Percentiles rank a stretch among this genome's conserved stretches.
These are phyloP conservation scores for Temnothorax unifasciatus DNA, from an alignment of 2,888 invertebrate species.

Conservation along the genomic window DNA sequence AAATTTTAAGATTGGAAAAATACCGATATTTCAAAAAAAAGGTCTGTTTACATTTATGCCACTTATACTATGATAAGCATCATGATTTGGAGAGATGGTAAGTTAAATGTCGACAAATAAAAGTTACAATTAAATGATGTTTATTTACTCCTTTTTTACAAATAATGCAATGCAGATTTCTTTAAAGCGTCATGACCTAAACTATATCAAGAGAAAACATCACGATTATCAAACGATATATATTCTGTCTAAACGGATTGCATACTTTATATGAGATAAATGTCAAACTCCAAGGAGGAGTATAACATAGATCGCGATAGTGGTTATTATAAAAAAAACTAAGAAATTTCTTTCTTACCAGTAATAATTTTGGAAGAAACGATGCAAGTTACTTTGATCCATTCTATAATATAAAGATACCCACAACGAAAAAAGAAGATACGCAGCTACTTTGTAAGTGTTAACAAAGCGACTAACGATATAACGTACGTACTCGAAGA, in stretches of 20 bases:
- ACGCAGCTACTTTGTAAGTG: slow-evolving; percentile 61
- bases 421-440: slow-evolving; percentile 18
- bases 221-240: slow-evolving; percentile 59
- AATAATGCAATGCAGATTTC: slow-evolving; percentile 74
- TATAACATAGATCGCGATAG: slow-evolving; percentile 21
- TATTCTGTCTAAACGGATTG: slow-evolving; percentile 39
- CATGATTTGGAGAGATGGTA: neutral
- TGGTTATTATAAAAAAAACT: neutral
- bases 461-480: slow-evolving; percentile 54
- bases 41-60: neutral
- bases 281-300: slow-evolving; percentile 21
- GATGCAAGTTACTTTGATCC: slow-evolving; percentile 21
- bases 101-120: slow-evolving; percentile 33
- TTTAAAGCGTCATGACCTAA: slow-evolving; percentile 74
- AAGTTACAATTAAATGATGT: slow-evolving; percentile 61
- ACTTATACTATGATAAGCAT: neutral
- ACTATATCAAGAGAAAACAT: slow-evolving; percentile 60
- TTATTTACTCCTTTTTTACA: slow-evolving; percentile 76
- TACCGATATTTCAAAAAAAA: neutral
- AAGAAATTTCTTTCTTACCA: slow-evolving; percentile 25
- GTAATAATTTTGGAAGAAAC: slow-evolving; percentile 36
- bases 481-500: slow-evolving; percentile 38
- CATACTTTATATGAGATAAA: slow-evolving; percentile 34
- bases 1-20: neutral
- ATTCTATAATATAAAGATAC: slow-evolving; percentile 37